Evolutionary conservation across 2,888 invertebrate genomes (phyloP).

Genomic region (Pyrgus malvae): DNA sequence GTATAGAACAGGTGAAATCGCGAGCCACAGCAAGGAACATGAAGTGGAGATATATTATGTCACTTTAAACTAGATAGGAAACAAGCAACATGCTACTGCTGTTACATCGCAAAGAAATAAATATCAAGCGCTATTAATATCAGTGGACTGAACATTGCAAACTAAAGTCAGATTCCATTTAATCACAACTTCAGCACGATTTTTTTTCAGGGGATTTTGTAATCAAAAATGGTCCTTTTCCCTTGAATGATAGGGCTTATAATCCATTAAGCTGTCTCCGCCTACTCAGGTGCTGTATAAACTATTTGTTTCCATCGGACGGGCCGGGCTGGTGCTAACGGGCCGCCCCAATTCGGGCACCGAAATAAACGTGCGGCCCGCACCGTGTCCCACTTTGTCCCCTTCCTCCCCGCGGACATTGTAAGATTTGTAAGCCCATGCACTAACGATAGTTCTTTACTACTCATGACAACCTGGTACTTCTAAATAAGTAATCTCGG

Average conservation of each 20-base stretch:
- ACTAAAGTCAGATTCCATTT: no score
- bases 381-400: conserved; percentile 65
- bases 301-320: conserved; percentile 65
- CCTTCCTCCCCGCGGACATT: conserved; percentile 40
- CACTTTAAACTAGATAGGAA: no score
- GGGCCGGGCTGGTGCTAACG: conserved; percentile 68
- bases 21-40: no score
- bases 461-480: background rate
- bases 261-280: conserved; percentile 33
- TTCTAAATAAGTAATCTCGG: background rate
- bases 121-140: no score
- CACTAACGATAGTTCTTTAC: conserved; percentile 14
- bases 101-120: no score
- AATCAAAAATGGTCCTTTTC: background rate
- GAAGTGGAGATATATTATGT: no score
- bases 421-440: conserved; percentile 33
- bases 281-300: conserved; percentile 59
- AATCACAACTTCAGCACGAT: no score
- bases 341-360: conserved; percentile 71
- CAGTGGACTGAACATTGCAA: no score
- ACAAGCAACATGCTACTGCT: no score
- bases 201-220: background rate
- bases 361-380: conserved; percentile 67
- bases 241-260: conserved; percentile 27
- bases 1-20: no score